phyloP scores from a whole-genome alignment of 2,888 invertebrate genomes.

The Dicycla oo region DNA sequence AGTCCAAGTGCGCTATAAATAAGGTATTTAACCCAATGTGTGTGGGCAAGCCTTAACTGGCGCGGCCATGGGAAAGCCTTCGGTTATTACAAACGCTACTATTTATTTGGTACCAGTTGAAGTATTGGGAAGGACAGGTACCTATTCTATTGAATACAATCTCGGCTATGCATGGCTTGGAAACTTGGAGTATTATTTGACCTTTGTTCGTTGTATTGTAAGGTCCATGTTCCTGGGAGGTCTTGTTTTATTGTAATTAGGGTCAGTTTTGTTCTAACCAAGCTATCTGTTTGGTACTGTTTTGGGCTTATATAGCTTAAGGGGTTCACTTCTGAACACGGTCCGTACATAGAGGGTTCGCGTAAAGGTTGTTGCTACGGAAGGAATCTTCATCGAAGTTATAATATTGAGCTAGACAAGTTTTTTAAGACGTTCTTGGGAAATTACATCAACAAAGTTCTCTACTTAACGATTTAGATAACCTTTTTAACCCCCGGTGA shows the following conservation, averaged over 20 bases:
- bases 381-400: conserved; percentile 8
- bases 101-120: conserved; percentile 74
- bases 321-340: conserved; percentile 23
- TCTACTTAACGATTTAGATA: not conserved
- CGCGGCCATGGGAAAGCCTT: conserved; percentile 80
- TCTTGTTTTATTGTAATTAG: conserved; percentile 65
- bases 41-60: conserved; percentile 85
- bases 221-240: conserved; percentile 62
- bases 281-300: conserved; percentile 50
- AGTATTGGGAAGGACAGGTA: conserved; percentile 64
- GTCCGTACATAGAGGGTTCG: conserved; percentile 2
- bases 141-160: conserved; percentile 60
- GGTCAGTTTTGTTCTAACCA: conserved; percentile 49
- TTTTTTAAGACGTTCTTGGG: rapidly evolving
- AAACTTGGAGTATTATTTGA: conserved; percentile 56
- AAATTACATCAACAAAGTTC: rapidly evolving
- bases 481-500: too few species aligned
- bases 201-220: conserved; percentile 56
- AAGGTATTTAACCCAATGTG: conserved; percentile 87
- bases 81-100: conserved; percentile 78
- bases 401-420: not conserved
- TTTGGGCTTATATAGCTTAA: conserved; percentile 44
- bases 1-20: conserved; percentile 85
- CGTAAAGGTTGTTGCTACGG: conserved; percentile 11
- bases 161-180: conserved; percentile 54